Percentiles rank a stretch among this genome's conserved stretches.
These are phyloP conservation scores for Berghia stephanieae DNA, from an alignment of 1,140 invertebrate genomes.

Conservation along the genomic window DNA sequence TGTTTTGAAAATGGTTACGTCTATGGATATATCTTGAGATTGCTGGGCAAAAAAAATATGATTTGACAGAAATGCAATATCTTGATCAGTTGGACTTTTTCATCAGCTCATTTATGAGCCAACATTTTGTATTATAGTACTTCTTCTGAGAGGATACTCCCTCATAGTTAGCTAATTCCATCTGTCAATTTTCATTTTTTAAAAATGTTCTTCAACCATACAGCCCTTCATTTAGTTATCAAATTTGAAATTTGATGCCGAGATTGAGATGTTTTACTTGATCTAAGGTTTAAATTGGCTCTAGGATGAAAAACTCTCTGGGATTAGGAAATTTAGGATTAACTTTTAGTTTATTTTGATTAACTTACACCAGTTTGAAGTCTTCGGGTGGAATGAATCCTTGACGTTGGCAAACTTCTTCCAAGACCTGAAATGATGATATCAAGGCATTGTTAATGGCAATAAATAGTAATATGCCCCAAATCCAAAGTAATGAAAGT, in stretches of 20 bases:
- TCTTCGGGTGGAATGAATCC: constrained; percentile 74
- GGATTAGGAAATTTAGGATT: not conserved
- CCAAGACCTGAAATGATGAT: constrained; percentile 74
- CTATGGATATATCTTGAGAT: no score
- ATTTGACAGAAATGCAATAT: no score
- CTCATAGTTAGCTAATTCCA: no score
- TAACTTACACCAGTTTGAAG: constrained; percentile 68
- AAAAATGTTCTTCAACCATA: no score
- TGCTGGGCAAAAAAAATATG: no score
- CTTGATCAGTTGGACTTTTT: no score
- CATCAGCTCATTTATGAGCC: no score
- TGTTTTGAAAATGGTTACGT: no score
- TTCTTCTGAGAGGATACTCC: no score
- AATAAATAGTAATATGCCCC: not conserved
- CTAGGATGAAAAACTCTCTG: not conserved
- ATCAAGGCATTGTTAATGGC: not conserved
- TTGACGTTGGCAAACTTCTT: constrained; percentile 82
- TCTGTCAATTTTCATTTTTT: no score
- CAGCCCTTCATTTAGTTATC: not conserved
- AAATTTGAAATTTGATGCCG: not conserved
- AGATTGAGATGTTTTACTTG: not conserved
- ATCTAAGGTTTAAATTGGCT: not conserved
- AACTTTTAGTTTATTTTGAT: not conserved
- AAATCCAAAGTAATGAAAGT: not conserved
- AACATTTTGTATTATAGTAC: no score